phyloP scores from a whole-genome alignment of 2,888 invertebrate genomes.

The Blomia tropicalis region DNA sequence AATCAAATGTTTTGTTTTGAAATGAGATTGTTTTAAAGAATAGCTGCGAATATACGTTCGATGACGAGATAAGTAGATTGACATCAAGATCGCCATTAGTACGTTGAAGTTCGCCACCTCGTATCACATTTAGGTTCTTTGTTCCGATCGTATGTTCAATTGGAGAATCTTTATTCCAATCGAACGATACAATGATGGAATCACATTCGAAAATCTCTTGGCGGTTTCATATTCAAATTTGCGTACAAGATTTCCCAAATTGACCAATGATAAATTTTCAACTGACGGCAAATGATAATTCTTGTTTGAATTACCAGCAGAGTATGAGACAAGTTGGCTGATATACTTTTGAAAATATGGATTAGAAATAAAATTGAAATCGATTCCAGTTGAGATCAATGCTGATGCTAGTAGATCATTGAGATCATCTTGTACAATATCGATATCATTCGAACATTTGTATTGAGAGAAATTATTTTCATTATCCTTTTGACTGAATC shows the following conservation, averaged over 20 bases:
- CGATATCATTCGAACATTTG: neutral
- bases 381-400: neutral
- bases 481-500: neutral
- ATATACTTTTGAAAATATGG: constrained; percentile 6
- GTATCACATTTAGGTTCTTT: neutral
- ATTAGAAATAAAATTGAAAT: constrained; percentile 3
- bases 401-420: constrained; percentile 1
- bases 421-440: constrained; percentile 1
- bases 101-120: neutral
- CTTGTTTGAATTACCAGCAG: neutral
- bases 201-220: constrained; percentile 13
- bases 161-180: neutral
- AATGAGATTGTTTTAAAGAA: neutral
- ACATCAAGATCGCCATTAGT: neutral
- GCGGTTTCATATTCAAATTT: constrained; percentile 16
- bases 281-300: neutral
- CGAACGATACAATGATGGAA: constrained; percentile 11
- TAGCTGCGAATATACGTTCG: neutral
- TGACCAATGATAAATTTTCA: neutral
- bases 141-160: too few relatives aligned
- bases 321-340: neutral
- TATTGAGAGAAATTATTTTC: too few relatives aligned
- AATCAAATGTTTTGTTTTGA: neutral
- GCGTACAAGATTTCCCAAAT: neutral
- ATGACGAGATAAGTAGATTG: neutral